Evolutionary conservation across 35 echinoderm and acorn worm genomes (phyloP).

Genomic region (Strongylocentrotus purpuratus): DNA sequence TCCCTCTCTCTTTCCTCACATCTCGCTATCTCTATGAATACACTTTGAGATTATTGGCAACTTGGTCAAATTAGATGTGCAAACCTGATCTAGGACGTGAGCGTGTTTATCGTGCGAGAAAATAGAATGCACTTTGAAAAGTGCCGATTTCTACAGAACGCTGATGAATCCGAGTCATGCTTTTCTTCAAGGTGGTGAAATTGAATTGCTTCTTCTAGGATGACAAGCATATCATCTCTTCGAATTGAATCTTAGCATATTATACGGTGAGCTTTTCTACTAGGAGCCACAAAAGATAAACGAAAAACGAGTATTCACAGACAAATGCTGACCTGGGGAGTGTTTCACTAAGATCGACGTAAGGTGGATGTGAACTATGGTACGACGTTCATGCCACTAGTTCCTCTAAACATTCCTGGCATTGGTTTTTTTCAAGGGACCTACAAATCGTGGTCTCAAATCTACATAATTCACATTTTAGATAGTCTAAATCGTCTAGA

Average conservation of each 20-base stretch:
- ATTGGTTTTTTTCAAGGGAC: too few species aligned
- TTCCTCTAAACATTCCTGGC: too few species aligned
- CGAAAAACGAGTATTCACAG: too few species aligned
- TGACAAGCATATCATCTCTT: not conserved
- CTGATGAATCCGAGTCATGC: not conserved
- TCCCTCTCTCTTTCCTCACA: not conserved
- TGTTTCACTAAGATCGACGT: too few species aligned
- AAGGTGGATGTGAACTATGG: too few species aligned
- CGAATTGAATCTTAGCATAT: not conserved
- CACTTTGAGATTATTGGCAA: slow-evolving; percentile 38
- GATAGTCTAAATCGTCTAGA: too few species aligned
- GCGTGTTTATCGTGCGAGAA: not conserved
- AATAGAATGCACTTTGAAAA: not conserved
- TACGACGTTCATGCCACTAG: too few species aligned
- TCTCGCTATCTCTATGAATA: not conserved
- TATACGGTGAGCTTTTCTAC: too few species aligned
- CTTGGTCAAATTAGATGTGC: slow-evolving; percentile 23
- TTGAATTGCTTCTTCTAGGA: not conserved
- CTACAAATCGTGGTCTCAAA: too few species aligned
- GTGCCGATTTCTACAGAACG: not conserved
- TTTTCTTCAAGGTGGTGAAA: not conserved
- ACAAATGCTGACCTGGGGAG: too few species aligned
- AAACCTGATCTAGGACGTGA: slow-evolving; percentile 25
- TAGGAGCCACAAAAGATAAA: too few species aligned
- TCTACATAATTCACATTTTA: too few species aligned